Evolutionary conservation across 2,888 invertebrate genomes (phyloP).

Genomic region (Myathropa florea): DNA sequence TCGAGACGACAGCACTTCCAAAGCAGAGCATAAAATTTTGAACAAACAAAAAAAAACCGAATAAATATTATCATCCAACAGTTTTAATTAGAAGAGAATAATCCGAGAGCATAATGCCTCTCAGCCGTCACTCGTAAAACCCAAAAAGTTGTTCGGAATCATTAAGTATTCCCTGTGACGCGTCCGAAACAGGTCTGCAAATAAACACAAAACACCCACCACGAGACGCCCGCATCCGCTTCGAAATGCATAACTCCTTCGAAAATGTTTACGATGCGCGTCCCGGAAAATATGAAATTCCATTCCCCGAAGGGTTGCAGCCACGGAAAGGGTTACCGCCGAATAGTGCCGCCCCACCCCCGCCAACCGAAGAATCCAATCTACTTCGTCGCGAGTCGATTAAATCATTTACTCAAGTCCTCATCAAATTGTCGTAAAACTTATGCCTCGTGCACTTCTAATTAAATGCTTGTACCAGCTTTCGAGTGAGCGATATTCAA

Average conservation of each 20-base stretch:
- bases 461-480: constrained; percentile 53
- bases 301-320: neutral
- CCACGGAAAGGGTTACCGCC: neutral
- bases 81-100: constrained; percentile 49
- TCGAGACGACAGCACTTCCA: neutral
- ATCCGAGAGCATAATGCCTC: neutral
- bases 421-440: constrained; percentile 73
- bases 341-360: neutral
- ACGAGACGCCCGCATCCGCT: neutral
- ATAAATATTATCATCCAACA: neutral
- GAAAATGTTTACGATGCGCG: constrained; percentile 56
- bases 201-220: constrained; percentile 3
- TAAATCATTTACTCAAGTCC: constrained; percentile 72
- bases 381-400: constrained; percentile 66
- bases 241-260: constrained; percentile 39
- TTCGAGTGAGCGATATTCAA: constrained; percentile 38
- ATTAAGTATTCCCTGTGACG: constrained; percentile 64
- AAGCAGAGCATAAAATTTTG: neutral
- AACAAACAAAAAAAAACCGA: neutral
- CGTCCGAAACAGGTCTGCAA: constrained; percentile 27
- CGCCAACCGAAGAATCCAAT: constrained; percentile 40
- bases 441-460: constrained; percentile 73
- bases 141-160: constrained; percentile 14
- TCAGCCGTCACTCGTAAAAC: constrained; percentile 40
- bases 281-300: constrained; percentile 46